Base-by-base conservation (phyloP, 2,888 invertebrate genomes). In the Athrips mouffetella region DNA sequence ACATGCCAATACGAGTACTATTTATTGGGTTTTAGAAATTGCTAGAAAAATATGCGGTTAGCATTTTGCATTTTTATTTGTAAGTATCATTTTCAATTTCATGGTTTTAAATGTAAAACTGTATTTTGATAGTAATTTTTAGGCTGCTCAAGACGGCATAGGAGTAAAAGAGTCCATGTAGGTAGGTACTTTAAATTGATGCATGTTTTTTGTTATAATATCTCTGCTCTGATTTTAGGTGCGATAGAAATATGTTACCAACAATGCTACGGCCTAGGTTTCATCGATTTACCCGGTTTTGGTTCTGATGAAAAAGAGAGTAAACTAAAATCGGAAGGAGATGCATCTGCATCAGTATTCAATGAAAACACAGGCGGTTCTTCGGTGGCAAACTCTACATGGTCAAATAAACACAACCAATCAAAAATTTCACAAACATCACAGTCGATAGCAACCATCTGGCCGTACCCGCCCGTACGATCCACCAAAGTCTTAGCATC, bases 211-310 rank as follows among this genome's bases (percentile, higher is more conserved):
- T n/a, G n/a, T n/a, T n/a, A n/a, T n/a, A n/a, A n/a, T 1, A 30
- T 30, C n/a, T 23, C n/a, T 25, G 29, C 37, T 30, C 13, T 11
- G 33, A 51, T 58, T 47, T 10, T 41, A 69, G 66, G 54, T 55
- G 49, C 52, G 46, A 51, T 60, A 50, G 54, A 56, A 50, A 51
- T 61, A 6, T 40, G 64, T 10, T 21, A 31, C 2, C 50, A 59
- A 35, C 37, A 53, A 35, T 62, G 63, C 47, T 48, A 45, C 47
- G 65, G 67, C 42, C 50, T 70, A 11, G 52, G 65, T 7, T 49
- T 68, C 4, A 57, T 73, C 13, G 70, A 74, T 33, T 23, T 67
- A 10, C 62, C 54, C 3, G 47, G 45, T 45, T 48, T 35, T 20
- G 51, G 39, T 44, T 50, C 42, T 21, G 50, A 51, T 20, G 18